phyloP scores from a whole-genome alignment of 2,797 vertebrate species.

The Enteromius argenteus region DNA sequence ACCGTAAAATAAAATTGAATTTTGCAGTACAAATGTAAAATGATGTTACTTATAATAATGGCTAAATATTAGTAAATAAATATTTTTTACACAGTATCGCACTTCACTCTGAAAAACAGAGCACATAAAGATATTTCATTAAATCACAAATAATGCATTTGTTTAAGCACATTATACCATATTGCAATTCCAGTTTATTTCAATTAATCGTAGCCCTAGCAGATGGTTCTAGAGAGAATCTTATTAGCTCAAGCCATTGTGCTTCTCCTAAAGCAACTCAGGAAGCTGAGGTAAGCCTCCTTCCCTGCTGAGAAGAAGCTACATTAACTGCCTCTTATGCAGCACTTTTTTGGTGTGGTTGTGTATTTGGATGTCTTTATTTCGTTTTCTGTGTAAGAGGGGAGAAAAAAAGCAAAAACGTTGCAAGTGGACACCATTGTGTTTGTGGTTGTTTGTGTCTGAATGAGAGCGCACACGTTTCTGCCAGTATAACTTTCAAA shows the following conservation, averaged over 20 bases:
- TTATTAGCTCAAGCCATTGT: slow-evolving; percentile 9
- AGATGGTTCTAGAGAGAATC: slow-evolving; percentile 21
- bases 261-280: slow-evolving; percentile 46
- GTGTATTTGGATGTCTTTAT: slow-evolving; percentile 24
- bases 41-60: no score
- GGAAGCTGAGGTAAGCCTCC: slow-evolving; percentile 51
- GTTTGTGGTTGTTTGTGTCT: background rate
- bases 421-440: slow-evolving; percentile 23
- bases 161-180: background rate
- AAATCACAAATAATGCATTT: background rate
- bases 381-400: background rate
- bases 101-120: background rate
- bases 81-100: background rate
- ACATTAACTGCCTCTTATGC: slow-evolving; percentile 40
- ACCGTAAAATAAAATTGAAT: background rate
- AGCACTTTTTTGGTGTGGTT: slow-evolving; percentile 1
- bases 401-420: slow-evolving; percentile 12
- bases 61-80: no score
- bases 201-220: background rate
- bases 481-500: slow-evolving; percentile 47
- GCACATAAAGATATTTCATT: background rate
- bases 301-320: slow-evolving; percentile 41
- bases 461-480: background rate
- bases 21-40: no score
- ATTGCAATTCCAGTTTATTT: background rate